Percentiles rank a stretch among this genome's conserved stretches.
Evolutionary conservation across 2,888 invertebrate genomes (phyloP).

Genomic region (Zeuzera pyrina): DNA sequence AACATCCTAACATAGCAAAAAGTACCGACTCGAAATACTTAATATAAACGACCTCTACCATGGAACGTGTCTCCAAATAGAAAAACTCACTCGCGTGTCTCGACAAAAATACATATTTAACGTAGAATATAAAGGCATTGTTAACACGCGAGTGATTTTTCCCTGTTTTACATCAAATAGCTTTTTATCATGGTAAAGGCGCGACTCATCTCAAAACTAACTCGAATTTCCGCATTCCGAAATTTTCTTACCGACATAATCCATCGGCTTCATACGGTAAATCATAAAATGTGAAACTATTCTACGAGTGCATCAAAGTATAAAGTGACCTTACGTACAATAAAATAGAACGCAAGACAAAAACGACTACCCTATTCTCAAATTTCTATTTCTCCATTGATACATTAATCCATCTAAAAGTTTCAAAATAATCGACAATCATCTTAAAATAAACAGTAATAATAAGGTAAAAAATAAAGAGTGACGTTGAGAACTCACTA

Average conservation of each 20-base stretch:
- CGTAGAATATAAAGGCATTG: background rate
- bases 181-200: slow-evolving; percentile 25
- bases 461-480: slow-evolving; percentile 47
- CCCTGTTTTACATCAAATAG: slow-evolving; percentile 8
- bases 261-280: slow-evolving; percentile 60
- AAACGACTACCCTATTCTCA: slow-evolving; percentile 61
- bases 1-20: slow-evolving; percentile 54
- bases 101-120: slow-evolving; percentile 1
- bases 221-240: slow-evolving; percentile 49
- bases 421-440: slow-evolving; percentile 31
- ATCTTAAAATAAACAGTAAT: slow-evolving; percentile 24
- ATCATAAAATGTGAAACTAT: slow-evolving; percentile 51
- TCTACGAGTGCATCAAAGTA: slow-evolving; percentile 65
- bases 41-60: slow-evolving; percentile 28
- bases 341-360: slow-evolving; percentile 58
- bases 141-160: background rate
- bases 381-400: slow-evolving; percentile 54
- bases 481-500: slow-evolving; percentile 54
- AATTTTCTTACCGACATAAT: slow-evolving; percentile 55
- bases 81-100: slow-evolving; percentile 7
- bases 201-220: slow-evolving; percentile 33
- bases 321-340: slow-evolving; percentile 64
- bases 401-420: slow-evolving; percentile 43
- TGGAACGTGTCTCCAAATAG: slow-evolving; percentile 14
- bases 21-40: slow-evolving; percentile 43